Evolutionary conservation across 2,888 invertebrate genomes (phyloP).

Genomic region (Ormyrus rosae): DNA sequence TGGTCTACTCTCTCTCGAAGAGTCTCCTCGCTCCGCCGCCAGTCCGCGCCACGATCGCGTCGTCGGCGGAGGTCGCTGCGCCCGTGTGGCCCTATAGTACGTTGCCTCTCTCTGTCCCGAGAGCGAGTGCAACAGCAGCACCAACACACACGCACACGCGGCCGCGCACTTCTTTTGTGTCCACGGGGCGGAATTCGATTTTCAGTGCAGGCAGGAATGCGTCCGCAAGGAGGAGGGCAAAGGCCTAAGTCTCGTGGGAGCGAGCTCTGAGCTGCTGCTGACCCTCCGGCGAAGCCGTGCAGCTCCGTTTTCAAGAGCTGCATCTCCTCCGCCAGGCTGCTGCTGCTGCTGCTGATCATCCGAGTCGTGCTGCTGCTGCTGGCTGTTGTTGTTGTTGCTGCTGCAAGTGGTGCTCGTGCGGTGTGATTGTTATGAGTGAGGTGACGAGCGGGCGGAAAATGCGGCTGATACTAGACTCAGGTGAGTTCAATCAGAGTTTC

Average conservation of each 20-base stretch:
- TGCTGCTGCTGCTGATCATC: neutral
- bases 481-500: too few species aligned
- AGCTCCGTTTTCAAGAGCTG: neutral
- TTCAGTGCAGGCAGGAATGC: neutral
- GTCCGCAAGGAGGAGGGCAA: neutral
- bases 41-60: conserved; percentile 64
- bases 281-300: conserved; percentile 33
- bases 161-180: neutral
- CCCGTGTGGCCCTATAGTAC: neutral
- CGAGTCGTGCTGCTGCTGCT: neutral
- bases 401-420: too few species aligned
- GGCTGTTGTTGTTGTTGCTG: neutral
- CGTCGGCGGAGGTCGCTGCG: conserved; percentile 59
- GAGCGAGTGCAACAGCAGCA: neutral
- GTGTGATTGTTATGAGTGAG: too few species aligned
- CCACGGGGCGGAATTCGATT: neutral
- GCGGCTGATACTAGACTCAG: too few species aligned
- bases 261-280: neutral
- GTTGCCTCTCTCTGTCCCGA: neutral
- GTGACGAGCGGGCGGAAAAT: too few species aligned
- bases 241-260: neutral
- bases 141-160: conserved; percentile 1
- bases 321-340: conserved; percentile 26
- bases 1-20: too few species aligned
- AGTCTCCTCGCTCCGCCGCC: conserved; percentile 54